phyloP scores from a whole-genome alignment of 2,888 invertebrate species.

The Tipula lateralis region DNA sequence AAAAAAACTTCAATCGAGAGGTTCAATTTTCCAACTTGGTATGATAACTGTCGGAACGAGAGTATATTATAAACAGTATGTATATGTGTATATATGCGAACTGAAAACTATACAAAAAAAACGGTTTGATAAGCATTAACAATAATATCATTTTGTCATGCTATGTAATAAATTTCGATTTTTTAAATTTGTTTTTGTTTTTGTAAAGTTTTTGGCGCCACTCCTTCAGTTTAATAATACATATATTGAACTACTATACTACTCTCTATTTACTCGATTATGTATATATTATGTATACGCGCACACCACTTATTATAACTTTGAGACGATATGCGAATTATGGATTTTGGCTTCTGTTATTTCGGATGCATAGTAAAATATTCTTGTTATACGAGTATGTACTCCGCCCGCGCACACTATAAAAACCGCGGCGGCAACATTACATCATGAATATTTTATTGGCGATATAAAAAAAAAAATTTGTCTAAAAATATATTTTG shows the following conservation, averaged over 20 bases:
- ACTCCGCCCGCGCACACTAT: background rate
- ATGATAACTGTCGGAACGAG: background rate
- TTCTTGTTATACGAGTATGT: background rate
- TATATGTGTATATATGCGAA: background rate
- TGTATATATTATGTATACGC: background rate
- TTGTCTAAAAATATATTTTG: background rate
- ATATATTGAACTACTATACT: background rate
- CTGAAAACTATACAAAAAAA: background rate
- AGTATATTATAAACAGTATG: no score
- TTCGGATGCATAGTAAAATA: background rate
- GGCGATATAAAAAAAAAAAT: background rate
- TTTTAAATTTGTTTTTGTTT: background rate
- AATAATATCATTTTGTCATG: background rate
- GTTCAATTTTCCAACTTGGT: background rate
- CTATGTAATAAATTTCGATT: background rate
- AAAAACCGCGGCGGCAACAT: background rate
- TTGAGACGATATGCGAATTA: background rate
- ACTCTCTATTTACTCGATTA: background rate
- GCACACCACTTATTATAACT: no score
- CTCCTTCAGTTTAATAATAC: background rate
- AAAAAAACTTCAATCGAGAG: background rate
- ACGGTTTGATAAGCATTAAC: constrained; percentile 19
- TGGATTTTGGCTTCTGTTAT: background rate
- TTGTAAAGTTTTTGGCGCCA: constrained; percentile 24
- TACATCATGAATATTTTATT: constrained; percentile 19